Base-by-base conservation (phyloP, 2,888 invertebrate species). In the Rhorus exstirpatorius region DNA sequence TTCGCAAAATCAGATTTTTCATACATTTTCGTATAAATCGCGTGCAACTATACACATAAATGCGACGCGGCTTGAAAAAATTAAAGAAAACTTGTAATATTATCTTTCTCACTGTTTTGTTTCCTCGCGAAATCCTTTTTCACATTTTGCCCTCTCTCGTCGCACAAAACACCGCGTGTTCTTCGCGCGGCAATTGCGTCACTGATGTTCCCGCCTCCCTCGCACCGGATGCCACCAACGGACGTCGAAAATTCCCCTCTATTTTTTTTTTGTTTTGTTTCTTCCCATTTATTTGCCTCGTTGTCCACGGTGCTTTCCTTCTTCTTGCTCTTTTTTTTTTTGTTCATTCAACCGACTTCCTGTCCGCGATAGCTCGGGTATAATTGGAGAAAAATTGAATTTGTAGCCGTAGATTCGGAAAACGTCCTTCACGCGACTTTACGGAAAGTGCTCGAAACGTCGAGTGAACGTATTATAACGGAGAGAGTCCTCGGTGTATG, bases 151-250 rank as follows among this genome's bases (percentile, higher is more conserved):
- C 65, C 12, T 44, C 19, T 44, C 21, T 14, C 35, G 1, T 35
- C 21, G 35, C 6, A 35, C 26, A 60, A 41, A 35, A 53, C 21
- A 26, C 49, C 55, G 68, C 49, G 49, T 70, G n/a, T 60, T 78
- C 76, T 76, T 67, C 17, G 49, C 44, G 55, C 68, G 70, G 19
- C 71, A 81, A 81, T 85, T 85, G 81, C 86, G 85, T 86, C 86
- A 85, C 74, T 74, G 81, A 10, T 14, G 79, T 80, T 72, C 75
- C 76, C 65, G 67, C 87, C 88, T 72, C 79, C 85, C 85, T 83
- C 79, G n/a, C 46, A 82, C 90, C 90, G 90, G 89, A 90, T 89
- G 88, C 88, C 83, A 85, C 87, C 86, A 88, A 85, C 90, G 89
- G 89, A 90, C 87, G 88, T 89, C 86, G 86, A 84, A 88, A 89